Percentiles rank a stretch among this genome's conserved stretches.
Evolutionary conservation across 2,888 invertebrate genomes (phyloP).

Genomic region (Charanyca ferruginea): DNA sequence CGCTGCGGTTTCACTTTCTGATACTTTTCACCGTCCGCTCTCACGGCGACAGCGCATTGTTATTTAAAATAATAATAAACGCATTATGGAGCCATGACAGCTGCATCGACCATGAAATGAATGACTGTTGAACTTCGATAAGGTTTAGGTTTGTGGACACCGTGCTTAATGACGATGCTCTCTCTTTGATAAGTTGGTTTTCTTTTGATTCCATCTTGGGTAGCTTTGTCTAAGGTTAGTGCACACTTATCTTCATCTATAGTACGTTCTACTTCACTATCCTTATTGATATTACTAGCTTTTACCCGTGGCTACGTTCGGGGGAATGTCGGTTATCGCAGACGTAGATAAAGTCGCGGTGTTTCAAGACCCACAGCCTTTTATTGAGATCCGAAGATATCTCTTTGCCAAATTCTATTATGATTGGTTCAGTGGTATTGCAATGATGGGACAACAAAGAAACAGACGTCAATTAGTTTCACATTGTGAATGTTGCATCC

Average conservation of each 20-base stretch:
- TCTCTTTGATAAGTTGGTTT: constrained; percentile 49
- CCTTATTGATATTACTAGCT: neutral
- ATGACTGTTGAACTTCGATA: constrained; percentile 64
- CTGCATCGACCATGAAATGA: constrained; percentile 71
- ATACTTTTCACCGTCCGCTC: constrained; percentile 85
- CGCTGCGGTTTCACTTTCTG: constrained; percentile 88
- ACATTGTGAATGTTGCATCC: no score
- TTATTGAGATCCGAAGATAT: neutral
- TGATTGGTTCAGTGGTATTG: no score
- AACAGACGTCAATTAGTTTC: no score
- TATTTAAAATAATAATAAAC: constrained; percentile 59
- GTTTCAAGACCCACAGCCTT: neutral
- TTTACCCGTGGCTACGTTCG: neutral
- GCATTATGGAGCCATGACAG: constrained; percentile 62
- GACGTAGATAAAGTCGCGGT: neutral
- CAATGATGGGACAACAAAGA: no score
- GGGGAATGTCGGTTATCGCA: neutral
- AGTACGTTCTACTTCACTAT: constrained; percentile 10
- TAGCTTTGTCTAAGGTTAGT: constrained; percentile 27
- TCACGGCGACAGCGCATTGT: constrained; percentile 69
- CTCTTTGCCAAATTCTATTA: no score
- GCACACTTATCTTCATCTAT: constrained; percentile 30
- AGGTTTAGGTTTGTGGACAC: constrained; percentile 36
- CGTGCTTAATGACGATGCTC: constrained; percentile 57
- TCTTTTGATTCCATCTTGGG: constrained; percentile 28